Conservation (phyloP, 2,888 invertebrate genomes). For the Blastobasis lacticolella region DNA sequence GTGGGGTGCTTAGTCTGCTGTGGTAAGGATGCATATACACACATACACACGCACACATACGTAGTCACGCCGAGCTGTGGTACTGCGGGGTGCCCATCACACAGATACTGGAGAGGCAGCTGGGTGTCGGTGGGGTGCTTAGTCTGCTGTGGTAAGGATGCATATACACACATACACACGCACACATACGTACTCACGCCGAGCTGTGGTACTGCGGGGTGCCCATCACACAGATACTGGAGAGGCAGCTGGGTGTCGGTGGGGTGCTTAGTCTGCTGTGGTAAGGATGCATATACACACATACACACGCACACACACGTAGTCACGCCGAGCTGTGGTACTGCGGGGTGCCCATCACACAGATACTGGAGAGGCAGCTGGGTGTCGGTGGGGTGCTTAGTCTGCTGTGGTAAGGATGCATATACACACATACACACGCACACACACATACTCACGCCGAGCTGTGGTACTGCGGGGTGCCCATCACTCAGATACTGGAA, state of each 20-base stretch:
- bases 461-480: conserved; percentile 95
- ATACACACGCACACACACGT: no score
- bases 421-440: no score
- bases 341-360: conserved; percentile 93
- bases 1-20: conserved; percentile 95
- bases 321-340: conserved; percentile 97
- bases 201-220: conserved; percentile 98
- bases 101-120: conserved; percentile 91
- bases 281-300: no score
- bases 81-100: conserved; percentile 96
- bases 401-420: conserved; percentile 82
- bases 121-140: conserved; percentile 98
- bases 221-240: conserved; percentile 89
- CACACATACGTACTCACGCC: no score
- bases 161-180: no score
- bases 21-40: conserved; percentile 74
- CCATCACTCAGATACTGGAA: conserved; percentile 90
- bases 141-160: conserved; percentile 87
- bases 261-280: conserved; percentile 97
- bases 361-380: conserved; percentile 93
- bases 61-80: conserved; percentile 92
- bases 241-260: conserved; percentile 96
- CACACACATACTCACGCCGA: no score
- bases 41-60: no score
- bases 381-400: conserved; percentile 99